Percentiles rank a stretch among this genome's conserved stretches.
phyloP scores from a whole-genome alignment of 2,113 vertebrate genomes.

The Eleginops maclovinus region DNA sequence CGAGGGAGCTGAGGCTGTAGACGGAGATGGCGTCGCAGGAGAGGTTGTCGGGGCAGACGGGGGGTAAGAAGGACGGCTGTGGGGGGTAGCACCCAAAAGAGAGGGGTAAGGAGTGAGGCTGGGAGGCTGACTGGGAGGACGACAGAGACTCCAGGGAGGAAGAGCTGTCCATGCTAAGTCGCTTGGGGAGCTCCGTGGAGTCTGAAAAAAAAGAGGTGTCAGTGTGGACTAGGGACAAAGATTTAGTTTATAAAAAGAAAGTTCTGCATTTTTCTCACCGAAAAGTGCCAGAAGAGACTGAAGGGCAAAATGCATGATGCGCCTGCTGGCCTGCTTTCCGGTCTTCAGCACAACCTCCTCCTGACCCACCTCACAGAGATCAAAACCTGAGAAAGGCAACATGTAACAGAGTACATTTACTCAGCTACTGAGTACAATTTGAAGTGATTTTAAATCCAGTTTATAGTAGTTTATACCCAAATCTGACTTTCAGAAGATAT shows the following conservation, averaged over 20 bases:
- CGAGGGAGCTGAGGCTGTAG: slow-evolving; percentile 96
- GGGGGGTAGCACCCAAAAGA: slow-evolving; percentile 84
- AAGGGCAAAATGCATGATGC: slow-evolving; percentile 93
- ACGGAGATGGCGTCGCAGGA: slow-evolving; percentile 96
- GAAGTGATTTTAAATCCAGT: neutral
- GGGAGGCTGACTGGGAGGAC: slow-evolving; percentile 92
- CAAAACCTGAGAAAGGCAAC: slow-evolving; percentile 86
- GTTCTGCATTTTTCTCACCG: slow-evolving; percentile 81
- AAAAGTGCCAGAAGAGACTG: slow-evolving; percentile 95
- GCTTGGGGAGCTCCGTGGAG: slow-evolving; percentile 95
- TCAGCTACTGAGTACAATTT: too few species aligned
- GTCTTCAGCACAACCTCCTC: slow-evolving; percentile 97
- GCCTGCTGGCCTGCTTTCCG: slow-evolving; percentile 92
- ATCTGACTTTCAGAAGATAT: neutral
- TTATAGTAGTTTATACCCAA: neutral
- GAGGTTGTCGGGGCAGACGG: slow-evolving; percentile 86
- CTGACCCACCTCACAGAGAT: slow-evolving; percentile 96
- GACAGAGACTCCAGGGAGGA: slow-evolving; percentile 97
- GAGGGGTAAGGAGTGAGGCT: slow-evolving; percentile 87
- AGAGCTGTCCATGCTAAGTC: slow-evolving; percentile 94
- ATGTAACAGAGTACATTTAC: neutral
- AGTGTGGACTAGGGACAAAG: neutral
- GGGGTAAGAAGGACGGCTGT: slow-evolving; percentile 89
- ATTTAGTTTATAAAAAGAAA: neutral
- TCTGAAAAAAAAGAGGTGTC: slow-evolving; percentile 78